A percentile compares a stretch with the other conserved stretches of the same genome.
These are phyloP conservation scores for Rousettus leschenaultii DNA, from an alignment of 2,113 vertebrate species.

Conservation along the genomic window DNA sequence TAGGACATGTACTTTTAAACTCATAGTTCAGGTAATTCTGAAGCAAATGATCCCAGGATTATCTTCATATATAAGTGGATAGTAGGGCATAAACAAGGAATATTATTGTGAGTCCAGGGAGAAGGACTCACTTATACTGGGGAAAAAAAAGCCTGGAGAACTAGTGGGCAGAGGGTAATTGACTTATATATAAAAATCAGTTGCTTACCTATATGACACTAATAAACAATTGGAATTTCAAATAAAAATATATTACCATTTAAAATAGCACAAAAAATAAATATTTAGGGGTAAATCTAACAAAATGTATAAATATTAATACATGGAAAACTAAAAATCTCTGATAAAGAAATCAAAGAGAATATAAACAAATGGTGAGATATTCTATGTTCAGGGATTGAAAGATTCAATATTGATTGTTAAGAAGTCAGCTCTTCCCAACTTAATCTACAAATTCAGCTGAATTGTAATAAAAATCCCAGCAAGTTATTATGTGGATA, in stretches of 20 bases:
- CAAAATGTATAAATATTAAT: not conserved
- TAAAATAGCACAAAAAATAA: not conserved
- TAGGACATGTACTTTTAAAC: not conserved
- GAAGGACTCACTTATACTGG: not conserved
- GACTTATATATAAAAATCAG: not conserved
- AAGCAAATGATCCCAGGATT: not conserved
- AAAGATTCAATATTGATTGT: not conserved
- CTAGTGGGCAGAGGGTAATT: not conserved
- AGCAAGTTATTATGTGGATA: not conserved
- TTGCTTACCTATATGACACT: not conserved
- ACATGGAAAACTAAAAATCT: not conserved
- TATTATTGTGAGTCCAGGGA: not conserved
- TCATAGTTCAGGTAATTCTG: not conserved
- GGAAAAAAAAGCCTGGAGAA: not conserved
- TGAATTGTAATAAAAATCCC: not conserved
- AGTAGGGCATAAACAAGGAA: not conserved
- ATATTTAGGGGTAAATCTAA: not conserved
- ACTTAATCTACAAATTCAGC: not conserved
- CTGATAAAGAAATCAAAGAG: not conserved
- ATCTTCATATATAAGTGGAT: not conserved
- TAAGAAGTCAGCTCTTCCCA: not conserved
- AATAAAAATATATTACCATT: not conserved
- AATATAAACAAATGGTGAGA: not conserved
- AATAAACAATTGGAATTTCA: not conserved
- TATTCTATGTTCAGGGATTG: not conserved